Evolutionary conservation across 2,797 vertebrate genomes (phyloP).

Genomic region (Aeoliscus strigatus): DNA sequence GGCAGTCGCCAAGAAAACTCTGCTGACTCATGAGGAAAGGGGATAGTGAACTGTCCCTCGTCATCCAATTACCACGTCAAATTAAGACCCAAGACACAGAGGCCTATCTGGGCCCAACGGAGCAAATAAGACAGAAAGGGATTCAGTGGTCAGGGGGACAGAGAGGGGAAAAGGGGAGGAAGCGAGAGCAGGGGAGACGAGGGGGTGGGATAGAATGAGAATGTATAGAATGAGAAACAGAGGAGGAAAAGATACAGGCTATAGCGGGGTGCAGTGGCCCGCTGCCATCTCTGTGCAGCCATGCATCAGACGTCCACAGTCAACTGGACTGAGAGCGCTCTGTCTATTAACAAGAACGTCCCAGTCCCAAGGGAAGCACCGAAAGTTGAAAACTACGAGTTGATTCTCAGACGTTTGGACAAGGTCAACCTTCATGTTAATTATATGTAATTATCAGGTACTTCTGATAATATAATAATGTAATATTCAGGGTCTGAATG

Average conservation of each 20-base stretch:
- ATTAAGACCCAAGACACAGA: conserved; percentile 58
- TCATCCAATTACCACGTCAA: conserved; percentile 66
- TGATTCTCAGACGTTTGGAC: too few relatives aligned
- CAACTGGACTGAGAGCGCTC: conserved; percentile 46
- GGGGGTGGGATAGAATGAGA: conserved; percentile 4
- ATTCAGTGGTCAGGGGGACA: conserved; percentile 21
- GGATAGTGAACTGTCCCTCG: conserved; percentile 47
- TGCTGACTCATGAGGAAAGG: conserved; percentile 72
- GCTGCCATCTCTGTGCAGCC: conserved; percentile 45
- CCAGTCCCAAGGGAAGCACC: conserved; percentile 29
- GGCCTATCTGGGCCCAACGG: conserved; percentile 41
- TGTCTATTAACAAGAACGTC: conserved; percentile 50
- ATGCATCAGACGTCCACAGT: conserved; percentile 34
- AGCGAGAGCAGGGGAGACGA: not conserved
- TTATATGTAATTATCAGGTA: too few relatives aligned
- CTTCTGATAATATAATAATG: too few relatives aligned
- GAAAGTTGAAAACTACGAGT: conserved; percentile 26
- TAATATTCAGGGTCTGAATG: too few relatives aligned
- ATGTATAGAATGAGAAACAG: conserved; percentile 20
- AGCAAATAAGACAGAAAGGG: conserved; percentile 35
- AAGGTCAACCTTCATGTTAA: too few relatives aligned
- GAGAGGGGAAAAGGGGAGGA: not conserved
- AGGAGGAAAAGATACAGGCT: conserved; percentile 27
- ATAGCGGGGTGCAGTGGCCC: conserved; percentile 44
- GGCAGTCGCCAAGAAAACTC: conserved; percentile 53